Evolutionary conservation across 2,797 vertebrate genomes (phyloP), one percentile per base, ranked within the genome.

Genomic region (Capromys pilorides): DNA sequence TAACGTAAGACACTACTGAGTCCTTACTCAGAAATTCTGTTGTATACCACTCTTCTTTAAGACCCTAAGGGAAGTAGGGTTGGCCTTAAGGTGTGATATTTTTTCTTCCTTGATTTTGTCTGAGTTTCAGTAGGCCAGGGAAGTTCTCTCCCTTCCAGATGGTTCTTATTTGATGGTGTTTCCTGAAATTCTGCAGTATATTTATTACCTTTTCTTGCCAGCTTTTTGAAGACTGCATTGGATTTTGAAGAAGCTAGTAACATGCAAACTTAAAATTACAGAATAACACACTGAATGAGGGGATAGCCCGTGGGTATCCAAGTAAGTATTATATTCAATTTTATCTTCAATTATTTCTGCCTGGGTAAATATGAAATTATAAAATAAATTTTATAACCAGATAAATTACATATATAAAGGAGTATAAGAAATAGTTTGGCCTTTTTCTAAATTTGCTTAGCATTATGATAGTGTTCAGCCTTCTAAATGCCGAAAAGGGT

Each of bases 71-170:
- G 90, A 61, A 33, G 11, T 41, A 41, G 66, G 54, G 6, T 54
- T 81, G 66, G 54, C 12, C 67, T 71, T 31, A 5, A 1, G 3
- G 62, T 57, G 85, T 88, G 66, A 75, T 0, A 8, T 39, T 36
- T 94, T 91, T 88, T 71, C 64, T 90, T 21, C 61, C 57, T 69
- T 51, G 28, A 24, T 94, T 92, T 93, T 82, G 26, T 73, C 36
- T 81, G 31, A 11, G 24, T 92, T 94, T 96, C 69, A 90, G 26
- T 75, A 62, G 61, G 45, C 45, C 69, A 78, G n/a, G 54, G 33
- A 77, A 78, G 33, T 62, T 92, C 67, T 77, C 4, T 85, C 82
- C 41, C 18, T 93, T 90, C 61, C 45, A 54, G 14, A 67, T 83
- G 26, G 83, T 94, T 91, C 41, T 92, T 78, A n/a, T 71, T 61